Percentiles rank a stretch among this genome's conserved stretches.
These are phyloP conservation scores for Heterotilapia buettikoferi DNA, from an alignment of 2,113 vertebrate species.

Conservation along the genomic window DNA sequence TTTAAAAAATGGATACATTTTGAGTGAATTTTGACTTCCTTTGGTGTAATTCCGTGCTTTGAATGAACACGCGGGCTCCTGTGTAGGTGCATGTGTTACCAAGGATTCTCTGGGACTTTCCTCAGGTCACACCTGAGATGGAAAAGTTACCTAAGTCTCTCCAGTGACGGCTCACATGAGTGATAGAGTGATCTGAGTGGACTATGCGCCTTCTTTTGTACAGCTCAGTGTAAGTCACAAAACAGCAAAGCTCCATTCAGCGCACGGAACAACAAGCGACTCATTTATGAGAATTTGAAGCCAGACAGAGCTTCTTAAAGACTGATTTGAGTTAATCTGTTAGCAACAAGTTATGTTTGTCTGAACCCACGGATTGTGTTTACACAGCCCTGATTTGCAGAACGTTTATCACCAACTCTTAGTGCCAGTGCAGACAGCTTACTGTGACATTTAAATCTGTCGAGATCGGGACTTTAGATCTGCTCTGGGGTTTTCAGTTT, in stretches of 20 bases:
- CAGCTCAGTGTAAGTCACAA: neutral
- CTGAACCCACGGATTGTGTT: neutral
- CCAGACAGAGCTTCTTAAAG: neutral
- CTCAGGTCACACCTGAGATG: neutral
- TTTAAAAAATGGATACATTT: neutral
- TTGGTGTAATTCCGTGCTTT: neutral
- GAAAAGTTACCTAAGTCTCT: neutral
- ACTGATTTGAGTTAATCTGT: neutral
- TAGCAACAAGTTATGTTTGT: neutral
- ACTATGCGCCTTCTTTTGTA: neutral
- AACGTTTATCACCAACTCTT: fast-evolving
- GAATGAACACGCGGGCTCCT: neutral
- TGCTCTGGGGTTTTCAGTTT: neutral
- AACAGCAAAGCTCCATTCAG: neutral
- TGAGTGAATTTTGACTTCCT: neutral
- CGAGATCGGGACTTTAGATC: neutral
- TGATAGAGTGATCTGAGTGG: neutral
- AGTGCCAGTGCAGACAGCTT: neutral
- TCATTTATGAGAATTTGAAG: neutral
- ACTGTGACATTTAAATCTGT: neutral
- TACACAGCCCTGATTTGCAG: neutral
- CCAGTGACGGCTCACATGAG: neutral
- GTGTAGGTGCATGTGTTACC: neutral
- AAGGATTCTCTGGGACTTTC: slow-evolving; percentile 3
- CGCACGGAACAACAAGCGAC: neutral